Percentiles rank a stretch among this genome's conserved stretches.
phyloP scores from a whole-genome alignment of 2,797 vertebrate species.

The Pyrocephalus nanus region DNA sequence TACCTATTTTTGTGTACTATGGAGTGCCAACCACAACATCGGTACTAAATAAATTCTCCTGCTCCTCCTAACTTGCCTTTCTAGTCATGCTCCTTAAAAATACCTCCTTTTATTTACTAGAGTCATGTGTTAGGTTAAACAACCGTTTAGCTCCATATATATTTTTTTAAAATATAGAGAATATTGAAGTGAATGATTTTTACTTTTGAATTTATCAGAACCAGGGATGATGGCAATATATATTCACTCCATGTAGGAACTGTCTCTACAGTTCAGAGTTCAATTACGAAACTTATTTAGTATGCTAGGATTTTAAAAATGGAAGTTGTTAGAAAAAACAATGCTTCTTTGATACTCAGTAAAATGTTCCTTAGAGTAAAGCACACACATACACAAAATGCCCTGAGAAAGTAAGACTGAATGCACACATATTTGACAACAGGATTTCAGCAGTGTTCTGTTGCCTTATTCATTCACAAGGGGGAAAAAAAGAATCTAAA shows the following conservation, averaged over 20 bases:
- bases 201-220: not conserved
- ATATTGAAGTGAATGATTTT: not conserved
- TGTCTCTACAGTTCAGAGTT: not conserved
- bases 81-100: not conserved
- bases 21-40: not conserved
- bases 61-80: not conserved
- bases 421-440: accelerated
- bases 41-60: not conserved
- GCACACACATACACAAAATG: not conserved
- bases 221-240: not conserved
- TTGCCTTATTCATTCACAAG: not conserved
- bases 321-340: not conserved
- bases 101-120: not conserved
- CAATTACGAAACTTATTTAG: not conserved
- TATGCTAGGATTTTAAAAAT: not conserved
- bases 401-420: not conserved
- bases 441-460: not conserved
- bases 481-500: not conserved
- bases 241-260: not conserved
- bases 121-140: not conserved
- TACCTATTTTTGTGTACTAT: not conserved
- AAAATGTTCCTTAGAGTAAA: not conserved
- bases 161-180: not conserved
- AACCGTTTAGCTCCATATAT: accelerated
- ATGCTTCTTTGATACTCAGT: not conserved